Evolutionary conservation across 2,888 invertebrate genomes (phyloP).

Genomic region (Limnephilus marmoratus): DNA sequence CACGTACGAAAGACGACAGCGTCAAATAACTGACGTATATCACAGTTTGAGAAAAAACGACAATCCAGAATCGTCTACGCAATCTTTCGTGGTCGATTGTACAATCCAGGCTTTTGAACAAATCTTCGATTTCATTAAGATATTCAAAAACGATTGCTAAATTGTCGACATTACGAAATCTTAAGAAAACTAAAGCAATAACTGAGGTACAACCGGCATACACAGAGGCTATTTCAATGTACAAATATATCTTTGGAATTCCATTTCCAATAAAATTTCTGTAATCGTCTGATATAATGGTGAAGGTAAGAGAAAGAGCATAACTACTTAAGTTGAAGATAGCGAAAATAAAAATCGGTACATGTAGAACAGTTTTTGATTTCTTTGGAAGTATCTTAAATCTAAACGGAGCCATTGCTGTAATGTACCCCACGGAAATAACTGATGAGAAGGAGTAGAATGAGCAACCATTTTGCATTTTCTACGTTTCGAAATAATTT

Average conservation of each 20-base stretch:
- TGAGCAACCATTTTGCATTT: background rate
- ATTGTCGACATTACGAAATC: background rate
- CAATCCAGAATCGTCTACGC: background rate
- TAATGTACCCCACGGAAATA: background rate
- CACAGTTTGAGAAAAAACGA: background rate
- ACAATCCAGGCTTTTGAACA: background rate
- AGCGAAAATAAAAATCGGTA: background rate
- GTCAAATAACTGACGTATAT: background rate
- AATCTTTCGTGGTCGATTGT: background rate
- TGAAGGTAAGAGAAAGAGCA: background rate
- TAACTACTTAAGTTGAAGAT: background rate
- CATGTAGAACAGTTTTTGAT: background rate
- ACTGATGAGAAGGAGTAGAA: background rate
- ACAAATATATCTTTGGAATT: background rate
- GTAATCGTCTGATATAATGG: background rate
- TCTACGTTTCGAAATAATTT: background rate
- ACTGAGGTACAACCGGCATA: background rate
- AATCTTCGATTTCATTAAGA: background rate
- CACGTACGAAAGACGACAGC: background rate
- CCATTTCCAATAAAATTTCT: background rate
- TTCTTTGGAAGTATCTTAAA: background rate
- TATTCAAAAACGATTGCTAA: background rate
- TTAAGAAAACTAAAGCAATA: background rate
- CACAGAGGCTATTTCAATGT: background rate
- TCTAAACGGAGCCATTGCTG: background rate